Evolutionary conservation across 2,888 invertebrate genomes (phyloP), one percentile per base, ranked within the genome.

Genomic region (Meloe dianella): DNA sequence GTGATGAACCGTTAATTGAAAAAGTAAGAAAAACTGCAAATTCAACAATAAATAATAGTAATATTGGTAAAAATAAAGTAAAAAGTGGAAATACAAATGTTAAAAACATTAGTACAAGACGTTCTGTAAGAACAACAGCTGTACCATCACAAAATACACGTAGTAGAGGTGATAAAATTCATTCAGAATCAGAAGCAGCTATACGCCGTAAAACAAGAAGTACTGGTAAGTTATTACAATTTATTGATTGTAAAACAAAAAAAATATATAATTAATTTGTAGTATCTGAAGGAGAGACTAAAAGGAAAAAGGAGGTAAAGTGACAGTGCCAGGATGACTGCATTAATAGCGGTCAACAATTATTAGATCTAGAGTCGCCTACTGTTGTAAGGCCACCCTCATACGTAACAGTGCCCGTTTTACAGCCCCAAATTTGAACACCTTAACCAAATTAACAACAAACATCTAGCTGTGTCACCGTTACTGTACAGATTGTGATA

Each of bases 1-100:
- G 90, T 71, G 94, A 94, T 81, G 93, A 94, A 83, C 93, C 93
- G 64, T 85, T 93, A 67, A 91, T 92, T 72, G 90, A 91, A 75
- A 88, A 92, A 85, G 89, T 91, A 83, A 85, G 92, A 74, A 85
- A 85, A 80, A 76, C 66, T 9, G 32, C 64, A 30, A 63, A 63
- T 57, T 29, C 68, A 59, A 32, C 80, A 79, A 74, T 76, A 78
- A 69, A 72, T 32, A 69, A 65, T 35, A 65, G 56, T 29, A 66
- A 38, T n/a, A 41, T 65, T 7, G 14, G 51, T 7, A 63, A 61
- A 27, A 67, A 62, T 47, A 67, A 69, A 22, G 58, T 65, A 20
- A 65, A 67, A 60, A 62, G 63, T 51, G 63, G 64, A 22, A 63
- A 12, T 59, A 59, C 17, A 38, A 63, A 35, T 65, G 59, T 64